phyloP scores from a whole-genome alignment of 1,140 invertebrate species.

The Pseudomyrmex sp. region DNA sequence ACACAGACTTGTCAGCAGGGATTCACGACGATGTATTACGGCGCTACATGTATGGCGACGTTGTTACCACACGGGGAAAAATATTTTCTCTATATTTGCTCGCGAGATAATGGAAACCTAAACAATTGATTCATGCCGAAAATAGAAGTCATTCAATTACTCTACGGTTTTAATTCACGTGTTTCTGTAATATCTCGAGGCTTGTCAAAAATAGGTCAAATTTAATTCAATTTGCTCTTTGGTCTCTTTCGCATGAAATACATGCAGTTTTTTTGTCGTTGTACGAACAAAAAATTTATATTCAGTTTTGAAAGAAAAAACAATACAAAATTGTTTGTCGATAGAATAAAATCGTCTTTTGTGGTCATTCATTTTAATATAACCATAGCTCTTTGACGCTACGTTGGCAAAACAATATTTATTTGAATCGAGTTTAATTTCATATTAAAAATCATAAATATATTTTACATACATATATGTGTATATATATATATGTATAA shows the following conservation, averaged over 20 bases:
- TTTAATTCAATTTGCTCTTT: background rate
- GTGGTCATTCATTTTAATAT: no score
- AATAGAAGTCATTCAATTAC: slow-evolving; percentile 26
- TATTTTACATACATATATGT: no score
- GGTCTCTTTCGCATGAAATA: background rate
- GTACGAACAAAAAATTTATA: background rate
- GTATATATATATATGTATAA: background rate
- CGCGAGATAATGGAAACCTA: background rate
- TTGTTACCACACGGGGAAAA: background rate
- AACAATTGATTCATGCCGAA: background rate
- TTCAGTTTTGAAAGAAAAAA: slow-evolving; percentile 11
- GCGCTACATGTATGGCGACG: background rate
- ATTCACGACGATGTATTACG: slow-evolving; percentile 26
- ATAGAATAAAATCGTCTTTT: background rate
- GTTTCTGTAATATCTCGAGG: background rate
- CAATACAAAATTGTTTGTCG: background rate
- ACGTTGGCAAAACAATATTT: no score
- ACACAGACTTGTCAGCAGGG: slow-evolving; percentile 31
- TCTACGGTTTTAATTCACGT: background rate
- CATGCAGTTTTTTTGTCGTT: background rate
- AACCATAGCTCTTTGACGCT: no score
- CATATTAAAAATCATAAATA: no score
- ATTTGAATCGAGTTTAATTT: no score
- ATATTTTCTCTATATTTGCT: background rate
- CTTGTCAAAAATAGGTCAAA: slow-evolving; percentile 22